A percentile compares a stretch with the other conserved stretches of the same genome.
Conservation (phyloP, 1,140 invertebrate species). For the Plodia interpunctella region DNA sequence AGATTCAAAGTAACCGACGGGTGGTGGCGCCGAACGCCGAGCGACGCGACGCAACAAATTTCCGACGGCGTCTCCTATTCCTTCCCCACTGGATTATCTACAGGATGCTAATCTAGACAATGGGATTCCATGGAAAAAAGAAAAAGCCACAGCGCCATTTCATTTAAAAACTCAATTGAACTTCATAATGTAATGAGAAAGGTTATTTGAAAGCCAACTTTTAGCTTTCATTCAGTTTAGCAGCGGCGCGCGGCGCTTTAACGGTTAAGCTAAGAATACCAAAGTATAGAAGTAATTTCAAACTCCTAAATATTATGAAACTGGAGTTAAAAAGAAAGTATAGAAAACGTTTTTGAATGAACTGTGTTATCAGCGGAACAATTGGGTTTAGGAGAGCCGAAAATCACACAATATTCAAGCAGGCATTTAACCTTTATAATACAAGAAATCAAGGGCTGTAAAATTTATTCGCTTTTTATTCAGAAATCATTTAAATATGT, state of each 20-base stretch:
- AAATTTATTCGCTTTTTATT: too few species aligned
- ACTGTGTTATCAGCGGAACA: too few species aligned
- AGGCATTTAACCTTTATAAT: too few species aligned
- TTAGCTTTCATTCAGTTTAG: constrained; percentile 10
- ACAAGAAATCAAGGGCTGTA: too few species aligned
- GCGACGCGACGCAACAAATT: constrained; percentile 12
- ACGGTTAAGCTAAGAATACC: neutral
- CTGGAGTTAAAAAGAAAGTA: too few species aligned
- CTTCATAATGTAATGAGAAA: constrained; percentile 17
- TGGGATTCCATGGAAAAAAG: constrained; percentile 13
- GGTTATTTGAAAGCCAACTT: constrained; percentile 14
- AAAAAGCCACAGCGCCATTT: constrained; percentile 1
- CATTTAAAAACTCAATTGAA: constrained; percentile 17
- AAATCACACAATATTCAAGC: too few species aligned
- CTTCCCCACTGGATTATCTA: constrained; percentile 3
- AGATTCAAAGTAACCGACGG: constrained; percentile 5
- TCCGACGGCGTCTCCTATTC: constrained; percentile 15
- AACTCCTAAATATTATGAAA: constrained; percentile 10
- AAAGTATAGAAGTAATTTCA: constrained; percentile 17
- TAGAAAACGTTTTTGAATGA: too few species aligned
- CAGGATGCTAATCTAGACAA: constrained; percentile 24
- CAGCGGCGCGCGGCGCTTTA: neutral
- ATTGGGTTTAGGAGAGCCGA: too few species aligned
- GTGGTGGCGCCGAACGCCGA: constrained; percentile 17
- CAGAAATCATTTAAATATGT: too few species aligned